A percentile compares a stretch with the other conserved stretches of the same genome.
These are phyloP conservation scores for Pagetopsis macropterus DNA, from an alignment of 2,797 vertebrate genomes.

Conservation along the genomic window DNA sequence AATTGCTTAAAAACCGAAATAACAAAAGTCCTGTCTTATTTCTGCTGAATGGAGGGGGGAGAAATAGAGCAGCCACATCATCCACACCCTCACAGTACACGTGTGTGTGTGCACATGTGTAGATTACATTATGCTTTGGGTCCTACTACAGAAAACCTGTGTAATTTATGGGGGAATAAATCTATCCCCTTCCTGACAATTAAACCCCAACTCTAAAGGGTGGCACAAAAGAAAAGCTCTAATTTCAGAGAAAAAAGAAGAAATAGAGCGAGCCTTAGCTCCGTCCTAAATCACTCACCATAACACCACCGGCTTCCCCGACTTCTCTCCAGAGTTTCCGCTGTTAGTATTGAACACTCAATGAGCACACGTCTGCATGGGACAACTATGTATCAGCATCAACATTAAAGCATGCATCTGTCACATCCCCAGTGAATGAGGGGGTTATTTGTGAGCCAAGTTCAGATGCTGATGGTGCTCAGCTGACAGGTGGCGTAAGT, in stretches of 20 bases:
- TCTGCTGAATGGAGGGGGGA: constrained; percentile 32
- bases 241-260: constrained; percentile 48
- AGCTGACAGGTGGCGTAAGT: constrained; percentile 79
- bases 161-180: constrained; percentile 83
- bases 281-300: constrained; percentile 67
- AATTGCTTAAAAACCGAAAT: neutral
- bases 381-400: constrained; percentile 59
- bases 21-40: constrained; percentile 1
- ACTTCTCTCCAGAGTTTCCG: constrained; percentile 40
- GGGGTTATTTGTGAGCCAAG: constrained; percentile 72
- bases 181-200: constrained; percentile 78
- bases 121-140: constrained; percentile 75
- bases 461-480: constrained; percentile 71
- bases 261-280: constrained; percentile 43
- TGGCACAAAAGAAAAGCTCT: constrained; percentile 78
- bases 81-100: constrained; percentile 63
- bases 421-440: constrained; percentile 71
- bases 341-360: constrained; percentile 51
- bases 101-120: constrained; percentile 72
- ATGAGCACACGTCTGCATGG: constrained; percentile 38
- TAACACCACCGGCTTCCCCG: constrained; percentile 28
- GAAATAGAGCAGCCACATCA: constrained; percentile 44
- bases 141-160: constrained; percentile 71
- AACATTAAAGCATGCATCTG: constrained; percentile 77
- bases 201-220: constrained; percentile 76